A percentile compares a stretch with the other conserved stretches of the same genome.
phyloP scores from a whole-genome alignment of 2,797 vertebrate species.

The Pteropus rufus region DNA sequence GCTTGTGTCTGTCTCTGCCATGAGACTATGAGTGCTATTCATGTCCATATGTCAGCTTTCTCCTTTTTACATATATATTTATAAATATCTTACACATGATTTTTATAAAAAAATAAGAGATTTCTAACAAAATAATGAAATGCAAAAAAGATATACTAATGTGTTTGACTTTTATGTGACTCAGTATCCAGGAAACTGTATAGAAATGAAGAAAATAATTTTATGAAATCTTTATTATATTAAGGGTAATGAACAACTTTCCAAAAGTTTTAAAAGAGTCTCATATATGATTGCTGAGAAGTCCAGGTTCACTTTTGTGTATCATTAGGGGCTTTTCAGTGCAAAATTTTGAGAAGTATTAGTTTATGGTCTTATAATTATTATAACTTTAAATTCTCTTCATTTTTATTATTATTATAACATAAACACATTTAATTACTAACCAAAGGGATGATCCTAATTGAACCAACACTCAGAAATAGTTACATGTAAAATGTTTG shows the following conservation, averaged over 20 bases:
- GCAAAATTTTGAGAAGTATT: not conserved
- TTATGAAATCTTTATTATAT: not conserved
- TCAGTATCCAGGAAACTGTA: not conserved
- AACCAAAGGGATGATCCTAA: too few relatives aligned
- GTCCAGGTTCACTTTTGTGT: not conserved
- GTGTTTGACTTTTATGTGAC: not conserved
- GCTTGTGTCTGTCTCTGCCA: not conserved
- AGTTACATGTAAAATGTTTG: too few relatives aligned
- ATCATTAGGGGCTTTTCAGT: not conserved
- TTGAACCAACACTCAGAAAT: too few relatives aligned
- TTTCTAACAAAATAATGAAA: not conserved
- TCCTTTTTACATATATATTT: not conserved
- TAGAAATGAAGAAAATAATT: constrained; percentile 25
- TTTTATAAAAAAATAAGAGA: constrained; percentile 6
- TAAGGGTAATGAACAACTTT: not conserved
- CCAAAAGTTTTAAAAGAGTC: not conserved
- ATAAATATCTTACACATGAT: not conserved
- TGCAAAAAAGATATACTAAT: not conserved
- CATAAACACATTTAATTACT: too few relatives aligned
- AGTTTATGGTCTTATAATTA: not conserved
- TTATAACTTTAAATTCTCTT: not conserved
- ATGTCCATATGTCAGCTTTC: not conserved
- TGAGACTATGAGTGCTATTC: not conserved
- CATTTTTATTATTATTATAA: not conserved
- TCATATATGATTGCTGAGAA: not conserved